These are phyloP conservation scores for Laticauda laticaudata DNA, from an alignment of 2,113 vertebrate genomes.

Conservation along the genomic window DNA sequence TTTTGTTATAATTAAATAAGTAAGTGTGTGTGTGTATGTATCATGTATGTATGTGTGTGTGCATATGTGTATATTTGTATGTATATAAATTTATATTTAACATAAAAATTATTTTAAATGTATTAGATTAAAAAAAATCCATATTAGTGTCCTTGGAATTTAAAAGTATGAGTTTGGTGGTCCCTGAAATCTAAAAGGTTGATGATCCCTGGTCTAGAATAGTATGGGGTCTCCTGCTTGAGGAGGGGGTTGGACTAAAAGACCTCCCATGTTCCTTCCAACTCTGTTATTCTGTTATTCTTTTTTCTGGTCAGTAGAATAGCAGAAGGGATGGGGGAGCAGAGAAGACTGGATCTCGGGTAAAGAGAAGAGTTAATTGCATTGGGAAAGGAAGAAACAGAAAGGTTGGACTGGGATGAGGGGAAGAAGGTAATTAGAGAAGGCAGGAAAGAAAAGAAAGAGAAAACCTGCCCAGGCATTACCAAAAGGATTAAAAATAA, in stretches of 20 bases:
- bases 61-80: too few species aligned
- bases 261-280: neutral
- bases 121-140: too few species aligned
- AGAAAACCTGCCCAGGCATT: neutral
- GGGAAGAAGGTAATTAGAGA: neutral
- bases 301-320: neutral
- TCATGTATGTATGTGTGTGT: too few species aligned
- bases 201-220: neutral
- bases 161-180: too few species aligned
- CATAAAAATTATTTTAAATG: too few species aligned
- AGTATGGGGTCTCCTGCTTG: neutral
- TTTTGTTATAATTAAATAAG: too few species aligned
- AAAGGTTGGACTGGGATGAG: neutral
- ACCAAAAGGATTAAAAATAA: neutral
- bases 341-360: neutral
- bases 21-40: too few species aligned
- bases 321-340: neutral
- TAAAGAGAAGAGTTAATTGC: neutral
- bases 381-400: neutral
- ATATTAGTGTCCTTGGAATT: too few species aligned
- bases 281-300: neutral
- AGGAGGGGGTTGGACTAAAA: neutral
- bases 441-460: neutral
- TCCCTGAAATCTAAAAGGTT: too few species aligned
- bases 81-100: too few species aligned